These are phyloP conservation scores for Vipera latastei DNA, from an alignment of 2,797 vertebrate genomes.

Conservation along the genomic window DNA sequence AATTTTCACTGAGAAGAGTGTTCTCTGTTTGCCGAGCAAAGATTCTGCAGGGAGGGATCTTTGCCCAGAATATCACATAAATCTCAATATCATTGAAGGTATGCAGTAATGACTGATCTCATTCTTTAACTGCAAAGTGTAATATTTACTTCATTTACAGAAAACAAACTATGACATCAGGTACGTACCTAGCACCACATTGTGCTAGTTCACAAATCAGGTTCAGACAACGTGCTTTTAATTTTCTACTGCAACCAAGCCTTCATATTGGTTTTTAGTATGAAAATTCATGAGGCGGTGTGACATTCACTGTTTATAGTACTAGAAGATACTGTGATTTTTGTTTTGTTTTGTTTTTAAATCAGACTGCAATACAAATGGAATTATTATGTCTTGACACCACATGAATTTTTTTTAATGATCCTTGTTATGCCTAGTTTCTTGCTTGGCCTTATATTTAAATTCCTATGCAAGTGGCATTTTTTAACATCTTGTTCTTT, in stretches of 20 bases:
- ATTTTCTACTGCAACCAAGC: slow-evolving; percentile 66
- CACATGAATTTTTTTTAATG: slow-evolving; percentile 73
- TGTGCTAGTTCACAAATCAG: slow-evolving; percentile 75
- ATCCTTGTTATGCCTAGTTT: slow-evolving; percentile 71
- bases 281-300: slow-evolving; percentile 65
- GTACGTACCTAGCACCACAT: slow-evolving; percentile 74
- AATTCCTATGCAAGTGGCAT: slow-evolving; percentile 80
- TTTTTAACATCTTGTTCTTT: slow-evolving; percentile 68
- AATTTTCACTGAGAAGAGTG: slow-evolving; percentile 69
- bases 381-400: slow-evolving; percentile 72
- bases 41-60: slow-evolving; percentile 78
- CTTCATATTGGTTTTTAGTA: slow-evolving; percentile 68
- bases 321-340: slow-evolving; percentile 80
- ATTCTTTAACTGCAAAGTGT: slow-evolving; percentile 37
- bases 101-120: slow-evolving; percentile 60
- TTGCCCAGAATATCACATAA: slow-evolving; percentile 59
- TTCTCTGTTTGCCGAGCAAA: slow-evolving; percentile 66
- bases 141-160: slow-evolving; percentile 67
- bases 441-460: slow-evolving; percentile 81
- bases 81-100: slow-evolving; percentile 54
- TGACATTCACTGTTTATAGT: slow-evolving; percentile 73
- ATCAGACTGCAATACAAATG: slow-evolving; percentile 70
- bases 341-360: slow-evolving; percentile 47
- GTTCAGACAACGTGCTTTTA: slow-evolving; percentile 69
- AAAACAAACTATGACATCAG: slow-evolving; percentile 73